phyloP scores from a whole-genome alignment of 2,797 vertebrate genomes.

The Florisuga fusca region DNA sequence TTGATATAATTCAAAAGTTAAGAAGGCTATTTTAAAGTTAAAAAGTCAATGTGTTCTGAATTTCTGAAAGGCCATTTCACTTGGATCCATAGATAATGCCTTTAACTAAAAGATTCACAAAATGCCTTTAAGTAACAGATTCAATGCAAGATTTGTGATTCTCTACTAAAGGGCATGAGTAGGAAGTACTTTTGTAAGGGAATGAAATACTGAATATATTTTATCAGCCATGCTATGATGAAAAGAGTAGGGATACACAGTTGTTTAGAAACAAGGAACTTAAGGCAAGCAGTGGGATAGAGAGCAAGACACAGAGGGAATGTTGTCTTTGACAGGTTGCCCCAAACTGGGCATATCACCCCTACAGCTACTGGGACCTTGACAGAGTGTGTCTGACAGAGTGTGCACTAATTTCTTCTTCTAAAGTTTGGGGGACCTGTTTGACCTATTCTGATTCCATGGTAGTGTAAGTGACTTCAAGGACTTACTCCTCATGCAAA shows the following conservation, averaged over 20 bases:
- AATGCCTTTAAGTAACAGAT: neutral
- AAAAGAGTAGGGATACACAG: neutral
- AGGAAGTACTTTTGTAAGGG: neutral
- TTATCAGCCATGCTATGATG: neutral
- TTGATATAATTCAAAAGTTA: neutral
- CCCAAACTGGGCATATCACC: neutral
- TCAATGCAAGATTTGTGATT: neutral
- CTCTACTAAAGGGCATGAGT: neutral
- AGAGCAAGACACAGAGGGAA: neutral
- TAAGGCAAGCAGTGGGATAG: neutral
- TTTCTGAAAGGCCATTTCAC: neutral
- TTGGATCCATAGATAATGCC: neutral
- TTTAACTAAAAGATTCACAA: neutral
- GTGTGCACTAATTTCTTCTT: neutral
- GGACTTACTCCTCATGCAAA: neutral
- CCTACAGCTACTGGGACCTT: neutral
- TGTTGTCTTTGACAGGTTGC: neutral
- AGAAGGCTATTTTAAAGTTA: neutral
- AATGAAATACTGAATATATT: neutral
- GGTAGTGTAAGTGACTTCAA: neutral
- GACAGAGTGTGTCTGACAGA: neutral
- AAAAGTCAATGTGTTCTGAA: neutral
- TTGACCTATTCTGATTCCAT: neutral
- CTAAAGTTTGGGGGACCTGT: neutral
- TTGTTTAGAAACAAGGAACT: neutral